phyloP scores from a whole-genome alignment of 1,140 invertebrate genomes.

The Drosophila ironensis region DNA sequence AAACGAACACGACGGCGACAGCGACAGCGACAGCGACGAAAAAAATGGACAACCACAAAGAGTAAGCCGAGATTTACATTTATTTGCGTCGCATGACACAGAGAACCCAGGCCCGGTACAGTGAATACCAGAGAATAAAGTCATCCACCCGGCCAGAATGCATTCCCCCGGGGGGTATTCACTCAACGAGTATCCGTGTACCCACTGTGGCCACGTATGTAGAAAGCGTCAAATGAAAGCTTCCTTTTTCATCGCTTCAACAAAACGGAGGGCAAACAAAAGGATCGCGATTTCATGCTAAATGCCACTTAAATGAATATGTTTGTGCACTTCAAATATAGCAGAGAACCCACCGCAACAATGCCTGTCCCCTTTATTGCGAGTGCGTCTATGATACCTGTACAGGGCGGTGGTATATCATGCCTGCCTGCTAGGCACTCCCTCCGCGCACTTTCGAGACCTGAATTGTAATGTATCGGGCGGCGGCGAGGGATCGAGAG shows the following conservation, averaged over 20 bases:
- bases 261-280: slow-evolving; percentile 42
- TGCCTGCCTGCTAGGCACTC: too few species aligned
- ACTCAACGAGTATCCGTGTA: too few species aligned
- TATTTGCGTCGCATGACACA: slow-evolving; percentile 47
- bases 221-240: slow-evolving; percentile 58
- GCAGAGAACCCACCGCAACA: slow-evolving; percentile 20
- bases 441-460: slow-evolving; percentile 1
- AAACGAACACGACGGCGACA: too few species aligned
- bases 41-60: not conserved
- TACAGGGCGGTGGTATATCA: too few species aligned
- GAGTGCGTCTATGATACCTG: not conserved
- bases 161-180: too few species aligned
- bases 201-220: slow-evolving; percentile 35
- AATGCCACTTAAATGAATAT: slow-evolving; percentile 62
- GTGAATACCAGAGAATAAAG: too few species aligned
- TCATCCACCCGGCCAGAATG: too few species aligned
- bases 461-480: slow-evolving; percentile 18
- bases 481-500: not conserved
- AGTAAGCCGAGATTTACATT: slow-evolving; percentile 36
- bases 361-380: slow-evolving; percentile 15
- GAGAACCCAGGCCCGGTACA: not conserved
- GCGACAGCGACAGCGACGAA: slow-evolving; percentile 8
- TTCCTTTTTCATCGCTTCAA: slow-evolving; percentile 18
- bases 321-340: slow-evolving; percentile 32
- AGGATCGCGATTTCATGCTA: slow-evolving; percentile 56